Evolutionary conservation across 2,888 invertebrate species (phyloP).

Genomic region (Tenthredo scrophulariae): DNA sequence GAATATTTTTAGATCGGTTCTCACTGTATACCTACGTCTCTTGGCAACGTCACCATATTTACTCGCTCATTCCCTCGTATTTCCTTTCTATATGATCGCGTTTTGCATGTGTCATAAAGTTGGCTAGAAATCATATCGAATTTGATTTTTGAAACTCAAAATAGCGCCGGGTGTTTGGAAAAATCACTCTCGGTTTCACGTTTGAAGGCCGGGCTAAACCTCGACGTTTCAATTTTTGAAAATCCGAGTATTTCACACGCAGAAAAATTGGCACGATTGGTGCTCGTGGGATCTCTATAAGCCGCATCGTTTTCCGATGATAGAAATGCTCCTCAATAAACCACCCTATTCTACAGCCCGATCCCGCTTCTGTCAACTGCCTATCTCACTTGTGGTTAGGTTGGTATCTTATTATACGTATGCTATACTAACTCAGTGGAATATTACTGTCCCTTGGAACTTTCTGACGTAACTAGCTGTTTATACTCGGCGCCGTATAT

Average conservation of each 20-base stretch:
- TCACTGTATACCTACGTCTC: constrained; percentile 3
- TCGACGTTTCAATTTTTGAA: not conserved
- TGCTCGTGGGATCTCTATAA: not conserved
- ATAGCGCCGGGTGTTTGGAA: not conserved
- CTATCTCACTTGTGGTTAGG: constrained; percentile 33
- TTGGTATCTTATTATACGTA: constrained; percentile 27
- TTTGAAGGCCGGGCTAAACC: not conserved
- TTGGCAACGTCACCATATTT: constrained; percentile 7
- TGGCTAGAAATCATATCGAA: not conserved
- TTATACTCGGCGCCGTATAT: constrained; percentile 26
- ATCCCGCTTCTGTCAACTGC: not conserved
- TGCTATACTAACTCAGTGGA: constrained; percentile 35
- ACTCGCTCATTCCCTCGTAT: not conserved
- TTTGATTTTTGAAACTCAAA: not conserved
- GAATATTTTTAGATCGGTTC: constrained; percentile 27
- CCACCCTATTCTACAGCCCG: constrained; percentile 1
- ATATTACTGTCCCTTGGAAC: constrained; percentile 47
- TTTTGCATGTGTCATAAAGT: not conserved
- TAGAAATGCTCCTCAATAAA: not conserved
- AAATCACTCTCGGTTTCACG: not conserved
- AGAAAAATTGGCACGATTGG: not conserved
- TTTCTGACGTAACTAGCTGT: constrained; percentile 40
- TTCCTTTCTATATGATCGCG: not conserved
- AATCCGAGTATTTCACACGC: not conserved
- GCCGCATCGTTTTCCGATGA: not conserved